These are phyloP conservation scores for Forbesichthys papilliferus DNA, from an alignment of 2,113 vertebrate genomes.

Conservation along the genomic window DNA sequence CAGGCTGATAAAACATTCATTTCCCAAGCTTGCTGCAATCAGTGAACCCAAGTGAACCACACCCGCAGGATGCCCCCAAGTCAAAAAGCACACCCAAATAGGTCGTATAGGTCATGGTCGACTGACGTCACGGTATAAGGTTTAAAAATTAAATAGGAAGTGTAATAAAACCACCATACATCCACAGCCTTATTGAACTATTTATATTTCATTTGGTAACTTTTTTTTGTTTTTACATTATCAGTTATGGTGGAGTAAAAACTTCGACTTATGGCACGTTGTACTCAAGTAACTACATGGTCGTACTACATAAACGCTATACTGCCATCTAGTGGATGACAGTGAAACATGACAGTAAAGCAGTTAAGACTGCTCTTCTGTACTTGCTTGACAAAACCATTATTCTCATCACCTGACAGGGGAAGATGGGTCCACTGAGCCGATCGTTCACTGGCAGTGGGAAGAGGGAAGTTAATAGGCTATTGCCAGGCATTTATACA, in stretches of 20 bases:
- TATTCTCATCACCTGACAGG: no score
- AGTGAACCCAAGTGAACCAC: conserved; percentile 46
- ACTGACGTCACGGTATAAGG: conserved; percentile 33
- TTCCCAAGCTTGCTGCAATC: conserved; percentile 64
- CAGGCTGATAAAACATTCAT: conserved; percentile 74
- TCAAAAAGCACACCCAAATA: conserved; percentile 25
- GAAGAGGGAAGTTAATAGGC: no score
- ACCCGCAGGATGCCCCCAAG: conserved; percentile 51
- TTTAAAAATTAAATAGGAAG: conserved; percentile 35
- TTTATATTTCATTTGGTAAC: no score
- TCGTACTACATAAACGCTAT: conserved; percentile 40
- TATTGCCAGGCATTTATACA: no score
- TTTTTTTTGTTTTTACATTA: not conserved
- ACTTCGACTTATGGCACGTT: not conserved
- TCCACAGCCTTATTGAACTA: not conserved
- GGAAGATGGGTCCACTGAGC: no score
- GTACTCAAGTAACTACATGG: no score
- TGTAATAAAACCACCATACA: not conserved
- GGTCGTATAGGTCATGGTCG: conserved; percentile 45
- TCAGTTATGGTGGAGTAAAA: not conserved
- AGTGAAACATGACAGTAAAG: conserved; percentile 52
- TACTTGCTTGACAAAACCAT: conserved; percentile 1
- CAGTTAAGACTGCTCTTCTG: conserved; percentile 57
- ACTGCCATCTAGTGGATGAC: conserved; percentile 73
- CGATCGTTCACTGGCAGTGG: no score